Evolutionary conservation across 2,888 invertebrate genomes (phyloP), one percentile per base, ranked within the genome.

Genomic region (Eilema caniola): DNA sequence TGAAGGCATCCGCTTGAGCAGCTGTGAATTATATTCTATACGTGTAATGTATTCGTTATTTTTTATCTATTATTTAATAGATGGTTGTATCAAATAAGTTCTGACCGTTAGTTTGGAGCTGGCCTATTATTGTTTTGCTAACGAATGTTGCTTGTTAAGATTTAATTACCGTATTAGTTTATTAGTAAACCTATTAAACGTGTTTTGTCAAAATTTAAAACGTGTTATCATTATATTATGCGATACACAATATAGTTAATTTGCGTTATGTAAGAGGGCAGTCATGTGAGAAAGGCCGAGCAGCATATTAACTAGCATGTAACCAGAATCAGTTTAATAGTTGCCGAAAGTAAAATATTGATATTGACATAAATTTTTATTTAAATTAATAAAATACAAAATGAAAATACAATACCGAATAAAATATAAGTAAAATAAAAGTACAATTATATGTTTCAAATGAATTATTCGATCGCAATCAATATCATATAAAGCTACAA

Each of bases 1-100:
- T 91, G 94, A 94, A 93, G 93, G 93, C 91, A 93, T 93, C 92
- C 93, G 92, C 88, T 88, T 90, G 92, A 93, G 90, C 93, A 95
- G 93, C 93, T 94, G 95, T 94, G 94, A 95, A 95, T 95, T 95
- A 95, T 89, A 90, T 84, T 88, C 76, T 76, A 57, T 78, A 82
- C 78, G 78, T 77, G 78, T 89, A 85, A 83, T 85, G 86, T 87
- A 86, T 88, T 86, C 85, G 86, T 88, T 87, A 86, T 86, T 88
- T 87, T 80, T 67, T 73, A 86, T 74, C 71, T 87, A 85, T 87
- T 87, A 88, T 86, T 85, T 87, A 86, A 88, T 86, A 88, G 85
- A 80, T 72, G 83, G 86, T 88, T 86, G 86, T 76, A 73, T 80
- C 68, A 74, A 78, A 79, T 71, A 74, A 62, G 77, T 75, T 77